Base-by-base conservation (phyloP, 2,888 invertebrate species). In the Drosophila nr. perissopoda region DNA sequence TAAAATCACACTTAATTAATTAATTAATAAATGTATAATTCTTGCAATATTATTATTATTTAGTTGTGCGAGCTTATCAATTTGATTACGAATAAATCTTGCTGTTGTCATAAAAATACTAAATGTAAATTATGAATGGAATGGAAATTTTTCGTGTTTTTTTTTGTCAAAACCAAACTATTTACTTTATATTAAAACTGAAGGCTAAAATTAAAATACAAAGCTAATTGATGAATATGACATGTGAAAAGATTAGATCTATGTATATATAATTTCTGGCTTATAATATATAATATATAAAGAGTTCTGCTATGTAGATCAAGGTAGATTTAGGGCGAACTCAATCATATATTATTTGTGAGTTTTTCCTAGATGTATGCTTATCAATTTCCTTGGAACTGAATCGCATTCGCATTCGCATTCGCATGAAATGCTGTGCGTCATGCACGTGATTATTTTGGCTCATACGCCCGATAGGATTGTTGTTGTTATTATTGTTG, bases 391-490 rank as follows among this genome's bases (percentile, higher is more conserved):
- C 53, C 29, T 18, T 31, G 25, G 71, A 71, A 81, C 21, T 61
- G 21, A 49, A 56, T 80, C 73, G 56, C 54, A 69, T 71, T 73
- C 73, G 49, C 25, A 64, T 54, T 81, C 73, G 59, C 59, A 69
- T 69, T 78, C 79, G 62, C 62, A 70, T 42, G 52, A 54, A 61
- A n/a, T 29, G 59, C 45, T 59, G 70, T 87, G 86, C 86, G 88
- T 85, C 82, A 81, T 69, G 54, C 83, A 82, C 88, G 86, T 82
- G 88, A 87, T 87, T 67, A 51, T 21, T 38, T 60, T 33, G 25
- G 51, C 58, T 45, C 40, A 7, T 16, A 18, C 13, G 10, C 16
- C 36, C 61, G 58, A 52, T 49, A 65, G 40, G 73, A 65, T 78
- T 25, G 64, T 67, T 73, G 64, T 69, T 69, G 48, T 27, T 27